Conservation (phyloP, 2,888 invertebrate genomes). For the Cheilosia grossa region DNA sequence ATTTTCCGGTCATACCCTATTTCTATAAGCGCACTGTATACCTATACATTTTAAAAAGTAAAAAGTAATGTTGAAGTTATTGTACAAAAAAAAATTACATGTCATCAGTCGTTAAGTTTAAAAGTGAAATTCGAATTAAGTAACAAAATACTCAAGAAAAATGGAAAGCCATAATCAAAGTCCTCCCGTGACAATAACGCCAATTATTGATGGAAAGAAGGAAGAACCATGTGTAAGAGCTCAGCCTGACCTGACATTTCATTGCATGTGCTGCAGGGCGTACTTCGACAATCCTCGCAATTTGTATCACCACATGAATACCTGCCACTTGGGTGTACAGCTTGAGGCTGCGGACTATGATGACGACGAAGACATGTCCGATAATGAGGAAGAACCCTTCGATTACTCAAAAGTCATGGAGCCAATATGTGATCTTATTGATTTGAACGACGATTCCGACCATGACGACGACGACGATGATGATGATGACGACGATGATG, state of each 20-base stretch:
- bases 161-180: slow-evolving; percentile 72
- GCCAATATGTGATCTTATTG: slow-evolving; percentile 80
- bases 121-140: slow-evolving; percentile 53
- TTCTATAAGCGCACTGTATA: slow-evolving; percentile 30
- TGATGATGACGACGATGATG: slow-evolving; percentile 74
- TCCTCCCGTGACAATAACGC: slow-evolving; percentile 81
- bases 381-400: slow-evolving; percentile 77
- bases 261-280: slow-evolving; percentile 82
- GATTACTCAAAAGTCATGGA: slow-evolving; percentile 82
- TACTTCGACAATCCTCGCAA: slow-evolving; percentile 81
- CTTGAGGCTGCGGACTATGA: slow-evolving; percentile 40
- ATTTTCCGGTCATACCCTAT: slow-evolving; percentile 35
- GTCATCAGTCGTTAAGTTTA: slow-evolving; percentile 52
- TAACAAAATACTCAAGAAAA: slow-evolving; percentile 25
- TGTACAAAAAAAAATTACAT: slow-evolving; percentile 34
- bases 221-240: slow-evolving; percentile 75
- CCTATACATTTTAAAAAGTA: slow-evolving; percentile 46
- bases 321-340: slow-evolving; percentile 78
- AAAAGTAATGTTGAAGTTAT: slow-evolving; percentile 57
- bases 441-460: slow-evolving; percentile 72
- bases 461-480: slow-evolving; percentile 75
- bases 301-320: slow-evolving; percentile 82
- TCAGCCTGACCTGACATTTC: slow-evolving; percentile 82
- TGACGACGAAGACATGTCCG: slow-evolving; percentile 74
- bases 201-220: slow-evolving; percentile 78